Evolutionary conservation across 2,888 invertebrate species (phyloP).

Genomic region (Agriopis leucophaearia): DNA sequence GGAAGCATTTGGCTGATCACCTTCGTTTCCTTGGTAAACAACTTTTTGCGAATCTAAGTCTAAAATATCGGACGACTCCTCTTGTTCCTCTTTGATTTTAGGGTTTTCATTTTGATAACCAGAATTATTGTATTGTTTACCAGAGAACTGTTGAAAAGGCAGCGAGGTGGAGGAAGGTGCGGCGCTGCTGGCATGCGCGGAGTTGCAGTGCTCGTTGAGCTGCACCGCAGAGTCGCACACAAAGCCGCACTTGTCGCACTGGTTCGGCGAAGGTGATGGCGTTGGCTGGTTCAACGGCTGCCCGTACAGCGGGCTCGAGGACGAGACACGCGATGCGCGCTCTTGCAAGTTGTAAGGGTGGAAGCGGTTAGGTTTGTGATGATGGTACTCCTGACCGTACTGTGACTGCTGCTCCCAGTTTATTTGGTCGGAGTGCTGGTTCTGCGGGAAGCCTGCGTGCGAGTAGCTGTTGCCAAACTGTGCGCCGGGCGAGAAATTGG

Average conservation of each 20-base stretch:
- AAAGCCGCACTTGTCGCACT: conserved; percentile 94
- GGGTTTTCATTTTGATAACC: conserved; percentile 79
- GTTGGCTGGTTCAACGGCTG: conserved; percentile 88
- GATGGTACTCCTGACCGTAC: conserved; percentile 79
- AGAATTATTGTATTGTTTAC: conserved; percentile 78
- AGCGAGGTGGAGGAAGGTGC: conserved; percentile 74
- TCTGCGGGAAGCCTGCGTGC: conserved; percentile 82
- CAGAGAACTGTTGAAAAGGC: conserved; percentile 84
- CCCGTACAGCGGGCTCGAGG: conserved; percentile 85
- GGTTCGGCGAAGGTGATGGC: conserved; percentile 90
- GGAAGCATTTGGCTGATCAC: conserved; percentile 71
- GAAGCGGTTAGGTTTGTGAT: conserved; percentile 78
- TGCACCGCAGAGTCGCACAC: conserved; percentile 92
- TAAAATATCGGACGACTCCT: conserved; percentile 92
- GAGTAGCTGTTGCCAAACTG: conserved; percentile 82
- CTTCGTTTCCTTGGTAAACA: conserved; percentile 89
- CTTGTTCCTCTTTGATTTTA: conserved; percentile 88
- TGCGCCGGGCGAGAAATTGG: conserved; percentile 85
- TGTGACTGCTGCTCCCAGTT: conserved; percentile 83
- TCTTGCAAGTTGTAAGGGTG: conserved; percentile 86
- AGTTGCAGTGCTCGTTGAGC: conserved; percentile 91
- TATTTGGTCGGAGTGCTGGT: conserved; percentile 81
- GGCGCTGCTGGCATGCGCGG: conserved; percentile 87
- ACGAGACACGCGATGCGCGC: conserved; percentile 82
- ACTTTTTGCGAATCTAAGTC: conserved; percentile 96